A percentile compares a stretch with the other conserved stretches of the same genome.
Conservation (phyloP, 1,140 invertebrate species). For the Sycophila sp. region DNA sequence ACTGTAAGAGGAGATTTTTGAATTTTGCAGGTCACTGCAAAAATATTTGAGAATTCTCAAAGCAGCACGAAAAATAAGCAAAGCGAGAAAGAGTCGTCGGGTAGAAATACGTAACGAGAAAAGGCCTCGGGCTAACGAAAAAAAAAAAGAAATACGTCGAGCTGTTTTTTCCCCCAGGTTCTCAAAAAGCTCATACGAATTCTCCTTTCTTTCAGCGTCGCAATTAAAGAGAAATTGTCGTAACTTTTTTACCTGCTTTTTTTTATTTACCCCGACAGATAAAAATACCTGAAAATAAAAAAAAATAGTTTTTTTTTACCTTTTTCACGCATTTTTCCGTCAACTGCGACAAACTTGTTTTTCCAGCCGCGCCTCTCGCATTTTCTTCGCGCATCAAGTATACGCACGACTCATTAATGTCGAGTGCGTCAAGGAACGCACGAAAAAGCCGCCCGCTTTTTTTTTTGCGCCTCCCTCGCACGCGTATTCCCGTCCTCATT, state of each 20-base stretch:
- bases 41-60: neutral
- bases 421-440: slow-evolving; percentile 10
- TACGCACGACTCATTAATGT: slow-evolving; percentile 28
- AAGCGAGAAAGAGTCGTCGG: neutral
- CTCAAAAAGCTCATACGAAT: neutral
- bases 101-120: neutral
- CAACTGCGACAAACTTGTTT: neutral
- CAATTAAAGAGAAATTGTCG: neutral
- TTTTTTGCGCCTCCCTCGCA: neutral
- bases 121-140: neutral
- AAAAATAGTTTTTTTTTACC: too few relatives aligned
- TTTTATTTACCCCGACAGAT: too few relatives aligned
- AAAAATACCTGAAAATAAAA: too few relatives aligned
- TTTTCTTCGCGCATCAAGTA: neutral
- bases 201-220: neutral
- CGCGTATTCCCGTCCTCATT: too few relatives aligned
- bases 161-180: neutral
- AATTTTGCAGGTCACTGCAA: too few relatives aligned
- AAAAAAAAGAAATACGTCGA: neutral
- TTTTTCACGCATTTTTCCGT: too few relatives aligned
- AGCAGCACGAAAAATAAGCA: neutral
- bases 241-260: too few relatives aligned
- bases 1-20: too few relatives aligned
- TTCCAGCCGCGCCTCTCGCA: neutral
- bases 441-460: slow-evolving; percentile 8